These are phyloP conservation scores for Salvelinus sp. DNA, from an alignment of 2,113 vertebrate genomes.

Conservation along the genomic window DNA sequence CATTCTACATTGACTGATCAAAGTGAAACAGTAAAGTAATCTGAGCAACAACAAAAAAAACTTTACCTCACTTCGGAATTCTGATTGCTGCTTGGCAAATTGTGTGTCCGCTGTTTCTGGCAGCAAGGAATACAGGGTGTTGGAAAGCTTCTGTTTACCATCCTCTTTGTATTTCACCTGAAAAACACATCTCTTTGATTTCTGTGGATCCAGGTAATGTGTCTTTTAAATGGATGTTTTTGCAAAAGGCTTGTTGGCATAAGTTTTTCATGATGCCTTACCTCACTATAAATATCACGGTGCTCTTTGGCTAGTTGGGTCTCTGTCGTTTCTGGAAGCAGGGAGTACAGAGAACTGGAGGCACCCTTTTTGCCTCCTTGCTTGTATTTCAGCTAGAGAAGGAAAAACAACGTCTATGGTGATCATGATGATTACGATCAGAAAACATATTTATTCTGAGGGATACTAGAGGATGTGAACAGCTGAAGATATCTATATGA, in stretches of 20 bases:
- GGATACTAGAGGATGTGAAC: too few relatives aligned
- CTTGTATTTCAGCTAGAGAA: slow-evolving; percentile 58
- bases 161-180: slow-evolving; percentile 43
- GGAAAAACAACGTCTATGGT: neutral
- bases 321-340: slow-evolving; percentile 62
- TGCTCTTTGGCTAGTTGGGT: slow-evolving; percentile 59
- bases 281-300: slow-evolving; percentile 70
- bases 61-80: slow-evolving; percentile 38
- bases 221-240: neutral
- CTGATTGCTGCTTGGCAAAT: slow-evolving; percentile 26
- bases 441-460: neutral
- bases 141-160: slow-evolving; percentile 29
- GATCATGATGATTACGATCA: neutral
- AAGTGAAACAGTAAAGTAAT: too few relatives aligned
- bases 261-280: slow-evolving; percentile 40
- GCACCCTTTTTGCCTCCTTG: slow-evolving; percentile 41
- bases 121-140: slow-evolving; percentile 33
- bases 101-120: slow-evolving; percentile 39
- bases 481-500: too few relatives aligned
- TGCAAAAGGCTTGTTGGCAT: neutral
- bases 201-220: neutral
- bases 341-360: slow-evolving; percentile 43
- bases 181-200: neutral
- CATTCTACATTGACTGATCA: too few relatives aligned
- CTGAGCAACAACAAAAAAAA: too few relatives aligned